Base-by-base conservation (phyloP, 2,888 invertebrate genomes). In the Poecilobothrus nobilitatus region DNA sequence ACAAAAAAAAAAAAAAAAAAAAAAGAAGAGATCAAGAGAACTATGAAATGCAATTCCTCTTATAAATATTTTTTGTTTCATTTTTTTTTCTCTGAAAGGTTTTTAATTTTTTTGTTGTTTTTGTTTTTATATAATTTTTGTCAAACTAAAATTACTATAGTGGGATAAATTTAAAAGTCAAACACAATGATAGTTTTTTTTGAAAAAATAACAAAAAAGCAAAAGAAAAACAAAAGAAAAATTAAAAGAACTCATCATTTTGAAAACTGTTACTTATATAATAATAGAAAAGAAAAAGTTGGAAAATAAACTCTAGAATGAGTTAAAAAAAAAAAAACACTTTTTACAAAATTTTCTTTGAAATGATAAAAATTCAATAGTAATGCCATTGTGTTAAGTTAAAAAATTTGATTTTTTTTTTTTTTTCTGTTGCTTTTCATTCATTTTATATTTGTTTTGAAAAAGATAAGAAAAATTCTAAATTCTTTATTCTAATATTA, bases 141-240 rank as follows among this genome's bases (percentile, higher is more conserved):
- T 53, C 18, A 53, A 53, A 53, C 9, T 53, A 15, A 53, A 53
- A 53, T 53, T 53, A 18, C 53, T 53, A 53, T 6, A 53, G 18
- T 53, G 53, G 53, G 53, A 53, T 53, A 53, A 53, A 53, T 53
- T 53, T 53, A 53, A 53, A 53, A 53, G 53, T 53, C 53, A 53
- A 53, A 53, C 53, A 53, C 53, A 53, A 12, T 10, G 53, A 53
- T 18, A 53, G 53, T 2, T 53, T 12, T 9, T 18, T 18, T 9
- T 4, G 5, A 53, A 53, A 53, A 53, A 15, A 53, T 15, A 53
- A n/a, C 9, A 41, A 41, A 41, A 41, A 41, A n/a, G n/a, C n/a
- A n/a, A n/a, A 15, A 41, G 7, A 15, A 12, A 41, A 41, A 41
- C 9, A 15, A 8, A 8, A 37, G 41, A 41, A 41, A 41, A 37